These are phyloP conservation scores for Amphiprion clarkii DNA, from an alignment of 2,797 vertebrate species.

Conservation along the genomic window DNA sequence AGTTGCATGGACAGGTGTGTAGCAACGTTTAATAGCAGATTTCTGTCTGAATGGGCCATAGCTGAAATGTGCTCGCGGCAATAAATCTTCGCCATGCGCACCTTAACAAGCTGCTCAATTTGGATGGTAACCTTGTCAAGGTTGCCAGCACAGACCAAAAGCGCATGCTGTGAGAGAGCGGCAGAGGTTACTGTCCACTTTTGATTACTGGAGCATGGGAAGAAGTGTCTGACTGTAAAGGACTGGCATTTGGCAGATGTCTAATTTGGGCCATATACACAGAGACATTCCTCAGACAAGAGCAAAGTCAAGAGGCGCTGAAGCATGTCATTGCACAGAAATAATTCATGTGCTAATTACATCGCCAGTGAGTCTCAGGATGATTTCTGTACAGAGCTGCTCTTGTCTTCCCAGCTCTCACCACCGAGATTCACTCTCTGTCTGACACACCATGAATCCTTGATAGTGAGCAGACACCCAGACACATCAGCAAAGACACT, in stretches of 20 bases:
- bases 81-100: slow-evolving; percentile 52
- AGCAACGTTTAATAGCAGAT: slow-evolving; percentile 52
- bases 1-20: slow-evolving; percentile 58
- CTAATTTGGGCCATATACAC: slow-evolving; percentile 71
- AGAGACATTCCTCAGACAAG: slow-evolving; percentile 73
- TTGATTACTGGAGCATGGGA: slow-evolving; percentile 66
- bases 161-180: slow-evolving; percentile 33
- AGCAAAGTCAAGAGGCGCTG: slow-evolving; percentile 76
- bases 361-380: slow-evolving; percentile 69
- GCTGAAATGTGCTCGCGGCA: slow-evolving; percentile 40
- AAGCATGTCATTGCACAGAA: slow-evolving; percentile 78
- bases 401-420: slow-evolving; percentile 68
- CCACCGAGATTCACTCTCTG: slow-evolving; percentile 62
- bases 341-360: slow-evolving; percentile 86
- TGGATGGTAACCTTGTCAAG: slow-evolving; percentile 71
- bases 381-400: slow-evolving; percentile 67
- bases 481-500: slow-evolving; percentile 64
- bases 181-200: slow-evolving; percentile 65
- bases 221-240: slow-evolving; percentile 55
- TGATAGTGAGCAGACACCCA: slow-evolving; percentile 71
- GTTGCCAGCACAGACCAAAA: slow-evolving; percentile 55
- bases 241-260: slow-evolving; percentile 73
- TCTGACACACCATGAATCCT: slow-evolving; percentile 75
- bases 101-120: slow-evolving; percentile 72
- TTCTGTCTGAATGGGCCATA: slow-evolving; percentile 37